Evolutionary conservation across 1,140 invertebrate genomes (phyloP).

Genomic region (Conopomorpha cramerella): DNA sequence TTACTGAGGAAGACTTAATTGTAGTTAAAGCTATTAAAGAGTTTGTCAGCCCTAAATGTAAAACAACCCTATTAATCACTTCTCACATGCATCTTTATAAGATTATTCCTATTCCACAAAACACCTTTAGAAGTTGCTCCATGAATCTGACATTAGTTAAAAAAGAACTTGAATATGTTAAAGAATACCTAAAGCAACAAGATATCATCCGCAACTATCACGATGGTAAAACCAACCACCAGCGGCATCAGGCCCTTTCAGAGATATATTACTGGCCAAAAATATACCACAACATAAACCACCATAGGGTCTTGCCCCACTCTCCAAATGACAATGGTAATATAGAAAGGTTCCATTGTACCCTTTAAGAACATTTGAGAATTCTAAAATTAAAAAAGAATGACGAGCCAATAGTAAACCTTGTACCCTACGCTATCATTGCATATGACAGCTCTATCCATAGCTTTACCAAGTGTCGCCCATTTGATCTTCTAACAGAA

Average conservation of each 20-base stretch:
- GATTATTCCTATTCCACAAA: constrained; percentile 1
- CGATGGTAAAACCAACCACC: not conserved
- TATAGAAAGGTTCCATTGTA: not conserved
- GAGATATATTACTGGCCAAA: constrained; percentile 1
- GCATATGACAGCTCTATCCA: not conserved
- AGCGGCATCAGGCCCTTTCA: not conserved
- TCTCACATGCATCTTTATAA: not conserved
- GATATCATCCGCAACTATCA: constrained; percentile 1
- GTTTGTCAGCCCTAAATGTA: not conserved
- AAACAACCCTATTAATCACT: not conserved
- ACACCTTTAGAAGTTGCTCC: not conserved
- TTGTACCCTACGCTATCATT: not conserved
- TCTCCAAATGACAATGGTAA: not conserved
- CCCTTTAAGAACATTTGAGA: not conserved
- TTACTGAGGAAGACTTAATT: no score
- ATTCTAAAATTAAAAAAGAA: not conserved
- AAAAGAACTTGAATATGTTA: not conserved
- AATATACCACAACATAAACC: not conserved
- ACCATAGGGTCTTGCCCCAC: not conserved
- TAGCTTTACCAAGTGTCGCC: not conserved
- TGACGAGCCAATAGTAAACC: not conserved
- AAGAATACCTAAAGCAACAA: not conserved
- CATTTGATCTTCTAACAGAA: not conserved
- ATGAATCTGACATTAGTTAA: not conserved
- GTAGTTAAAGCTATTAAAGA: not conserved